Evolutionary conservation across 1,140 invertebrate species (phyloP).

Genomic region (Megathymus violae): DNA sequence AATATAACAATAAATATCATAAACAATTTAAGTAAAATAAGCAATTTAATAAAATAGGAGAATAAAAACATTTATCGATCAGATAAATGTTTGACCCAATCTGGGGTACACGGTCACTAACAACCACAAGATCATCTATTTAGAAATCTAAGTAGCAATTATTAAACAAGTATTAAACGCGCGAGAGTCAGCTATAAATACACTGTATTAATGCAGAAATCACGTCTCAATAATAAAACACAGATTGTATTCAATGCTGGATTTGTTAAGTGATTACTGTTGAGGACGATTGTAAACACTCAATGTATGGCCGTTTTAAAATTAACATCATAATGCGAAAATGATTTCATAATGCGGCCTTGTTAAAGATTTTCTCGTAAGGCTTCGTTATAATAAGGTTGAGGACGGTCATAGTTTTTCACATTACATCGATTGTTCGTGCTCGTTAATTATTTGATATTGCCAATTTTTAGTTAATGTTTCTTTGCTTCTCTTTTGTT

Average conservation of each 20-base stretch:
- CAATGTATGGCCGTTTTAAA: background rate
- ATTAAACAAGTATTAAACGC: too few species aligned
- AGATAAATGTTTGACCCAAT: too few species aligned
- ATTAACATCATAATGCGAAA: background rate
- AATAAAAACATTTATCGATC: too few species aligned
- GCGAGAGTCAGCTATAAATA: too few species aligned
- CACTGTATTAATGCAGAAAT: too few species aligned
- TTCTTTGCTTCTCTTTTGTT: constrained; percentile 5
- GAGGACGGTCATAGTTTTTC: constrained; percentile 24
- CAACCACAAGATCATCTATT: too few species aligned
- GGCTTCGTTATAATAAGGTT: constrained; percentile 37
- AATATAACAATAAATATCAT: too few species aligned
- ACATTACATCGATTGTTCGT: background rate
- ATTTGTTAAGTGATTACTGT: background rate
- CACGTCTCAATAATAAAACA: background rate
- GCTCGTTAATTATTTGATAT: constrained; percentile 9
- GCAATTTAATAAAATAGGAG: too few species aligned
- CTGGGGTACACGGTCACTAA: too few species aligned
- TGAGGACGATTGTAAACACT: background rate
- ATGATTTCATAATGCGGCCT: constrained; percentile 33
- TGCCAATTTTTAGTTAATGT: background rate
- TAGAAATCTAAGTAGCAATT: too few species aligned
- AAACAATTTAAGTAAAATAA: too few species aligned
- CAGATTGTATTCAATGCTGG: background rate
- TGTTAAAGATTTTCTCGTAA: too few species aligned